Evolutionary conservation across 2,113 vertebrate species (phyloP), one percentile per base, ranked within the genome.

Genomic region (Phalacrocorax aristotelis): DNA sequence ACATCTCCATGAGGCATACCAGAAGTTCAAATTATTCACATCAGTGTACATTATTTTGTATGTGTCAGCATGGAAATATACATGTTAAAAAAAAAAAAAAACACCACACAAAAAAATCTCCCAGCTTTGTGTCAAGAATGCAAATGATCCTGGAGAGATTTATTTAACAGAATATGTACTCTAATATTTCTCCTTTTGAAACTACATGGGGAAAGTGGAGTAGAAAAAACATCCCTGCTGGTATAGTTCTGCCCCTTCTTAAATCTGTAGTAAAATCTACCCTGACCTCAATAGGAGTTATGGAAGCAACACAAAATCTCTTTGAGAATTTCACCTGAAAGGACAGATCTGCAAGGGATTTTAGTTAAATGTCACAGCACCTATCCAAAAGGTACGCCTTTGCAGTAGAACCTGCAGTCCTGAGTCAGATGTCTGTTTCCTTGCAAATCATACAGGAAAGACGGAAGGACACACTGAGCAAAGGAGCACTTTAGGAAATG

Each of bases 241-340:
- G 9, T 62, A 38, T 38, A 66, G 36, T 11, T 81, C 30, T 66
- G 3, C 3, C 25, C 20, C 8, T 80, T 77, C 57, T 72, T 76
- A 83, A 91, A 71, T 42, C 19, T 1, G 0, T 44, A 22, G 20
- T 40, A 81, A 92, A 84, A 84, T 60, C 44, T 32, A 42, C 18
- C 20, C 13, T 48, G 29, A 13, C 7, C 87, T 91, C 57, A 55
- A 36, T 12, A 75, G 15, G 32, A 78, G 11, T 30, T 81, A 32
- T 5, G 3, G 18, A 83, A 79, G 5, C 9, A 70, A 58, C 0
- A 0, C 4, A 70, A 83, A 86, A 61, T 18, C 0, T n/a, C 40
- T 74, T 46, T 75, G 40, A 90, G 36, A 91, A 61, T 71, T 84
- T 87, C 49, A 64, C 13, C 25, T 64, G 75, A 58, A 70, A 89